A percentile compares a stretch with the other conserved stretches of the same genome.
Conservation (phyloP, 2,888 invertebrate species). For the Petrolisthes cinctipes region DNA sequence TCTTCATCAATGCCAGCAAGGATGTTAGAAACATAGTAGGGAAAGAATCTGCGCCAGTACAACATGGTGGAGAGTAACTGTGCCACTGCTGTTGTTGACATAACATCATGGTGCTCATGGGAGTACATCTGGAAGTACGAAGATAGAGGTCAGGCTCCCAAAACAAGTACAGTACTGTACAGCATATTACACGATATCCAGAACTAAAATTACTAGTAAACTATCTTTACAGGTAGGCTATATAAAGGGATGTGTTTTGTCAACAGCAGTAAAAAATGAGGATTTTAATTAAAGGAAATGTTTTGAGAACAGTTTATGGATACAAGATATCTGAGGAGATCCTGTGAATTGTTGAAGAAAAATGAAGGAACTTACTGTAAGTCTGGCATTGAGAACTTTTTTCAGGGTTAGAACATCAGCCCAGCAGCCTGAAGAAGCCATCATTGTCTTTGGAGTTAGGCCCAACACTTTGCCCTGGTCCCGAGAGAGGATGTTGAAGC, state of each 20-base stretch:
- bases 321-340: neutral
- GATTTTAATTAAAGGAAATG: neutral
- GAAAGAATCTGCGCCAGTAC: slow-evolving; percentile 97
- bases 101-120: slow-evolving; percentile 92
- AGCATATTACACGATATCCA: too few relatives aligned
- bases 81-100: slow-evolving; percentile 92
- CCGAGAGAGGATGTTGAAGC: slow-evolving; percentile 90
- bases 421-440: slow-evolving; percentile 98
- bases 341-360: neutral
- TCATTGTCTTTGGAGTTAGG: slow-evolving; percentile 84
- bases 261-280: neutral
- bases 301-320: neutral
- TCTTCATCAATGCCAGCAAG: slow-evolving; percentile 79
- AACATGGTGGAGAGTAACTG: slow-evolving; percentile 96
- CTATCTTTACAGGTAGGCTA: too few relatives aligned
- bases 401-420: slow-evolving; percentile 95
- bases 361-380: slow-evolving; percentile 71
- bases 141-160: too few relatives aligned
- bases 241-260: neutral
- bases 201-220: too few relatives aligned
- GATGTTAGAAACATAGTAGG: slow-evolving; percentile 95
- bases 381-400: slow-evolving; percentile 83
- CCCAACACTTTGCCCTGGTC: slow-evolving; percentile 89
- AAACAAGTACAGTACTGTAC: too few relatives aligned
- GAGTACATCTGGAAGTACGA: slow-evolving; percentile 81